phyloP scores from a whole-genome alignment of 2,888 invertebrate species.

The Tipula confusa region DNA sequence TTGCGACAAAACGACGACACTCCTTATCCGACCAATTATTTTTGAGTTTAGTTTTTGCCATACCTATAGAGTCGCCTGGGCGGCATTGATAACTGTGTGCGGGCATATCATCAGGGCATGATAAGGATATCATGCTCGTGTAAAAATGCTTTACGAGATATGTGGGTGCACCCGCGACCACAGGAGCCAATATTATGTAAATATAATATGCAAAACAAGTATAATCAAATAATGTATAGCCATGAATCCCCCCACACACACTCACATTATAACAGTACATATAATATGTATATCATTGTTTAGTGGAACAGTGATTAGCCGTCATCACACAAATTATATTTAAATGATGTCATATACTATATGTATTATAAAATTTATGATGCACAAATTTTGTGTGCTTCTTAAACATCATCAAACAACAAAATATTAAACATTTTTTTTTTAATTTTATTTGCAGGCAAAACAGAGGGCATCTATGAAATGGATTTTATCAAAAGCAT shows the following conservation, averaged over 20 bases:
- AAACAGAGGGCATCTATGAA: conserved; percentile 93
- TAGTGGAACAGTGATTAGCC: background rate
- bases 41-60: no score
- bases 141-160: background rate
- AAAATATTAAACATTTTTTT: conserved; percentile 28
- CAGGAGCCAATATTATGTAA: background rate
- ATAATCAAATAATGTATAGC: background rate
- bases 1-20: no score
- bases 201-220: background rate
- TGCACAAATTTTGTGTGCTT: background rate
- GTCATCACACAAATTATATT: background rate
- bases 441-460: conserved; percentile 66
- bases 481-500: conserved; percentile 95
- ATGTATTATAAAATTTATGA: background rate
- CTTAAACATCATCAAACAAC: background rate
- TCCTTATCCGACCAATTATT: no score
- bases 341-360: background rate
- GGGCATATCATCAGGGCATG: no score
- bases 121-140: no score
- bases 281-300: background rate
- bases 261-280: no score
- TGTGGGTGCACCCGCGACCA: background rate
- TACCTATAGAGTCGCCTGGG: no score
- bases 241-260: conserved; percentile 6
- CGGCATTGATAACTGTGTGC: no score